phyloP scores from a whole-genome alignment of 2,797 vertebrate species.

The Hydrophis major region DNA sequence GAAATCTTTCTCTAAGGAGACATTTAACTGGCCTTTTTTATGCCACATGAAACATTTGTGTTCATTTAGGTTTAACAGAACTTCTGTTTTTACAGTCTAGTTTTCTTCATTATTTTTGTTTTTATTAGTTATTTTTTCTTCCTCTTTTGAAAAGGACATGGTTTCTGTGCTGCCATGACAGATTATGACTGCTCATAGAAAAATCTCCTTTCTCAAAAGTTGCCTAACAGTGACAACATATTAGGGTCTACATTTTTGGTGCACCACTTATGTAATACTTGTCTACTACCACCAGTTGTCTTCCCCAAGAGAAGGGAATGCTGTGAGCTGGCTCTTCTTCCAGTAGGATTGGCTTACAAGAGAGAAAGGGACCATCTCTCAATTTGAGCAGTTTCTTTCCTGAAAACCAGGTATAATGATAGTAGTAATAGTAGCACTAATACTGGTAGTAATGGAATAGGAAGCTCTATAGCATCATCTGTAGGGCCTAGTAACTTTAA shows the following conservation, averaged over 20 bases:
- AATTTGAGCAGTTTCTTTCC: neutral
- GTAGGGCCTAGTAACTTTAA: neutral
- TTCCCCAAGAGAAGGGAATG: neutral
- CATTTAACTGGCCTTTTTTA: neutral
- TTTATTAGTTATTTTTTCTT: neutral
- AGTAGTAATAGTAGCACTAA: neutral
- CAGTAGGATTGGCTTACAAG: neutral
- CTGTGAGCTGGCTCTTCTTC: neutral
- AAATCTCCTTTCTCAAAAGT: neutral
- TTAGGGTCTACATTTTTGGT: neutral
- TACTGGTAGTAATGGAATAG: neutral
- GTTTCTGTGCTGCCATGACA: neutral
- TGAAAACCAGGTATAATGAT: neutral
- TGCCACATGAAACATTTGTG: neutral
- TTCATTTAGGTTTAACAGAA: neutral
- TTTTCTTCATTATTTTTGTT: neutral
- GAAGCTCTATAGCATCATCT: neutral
- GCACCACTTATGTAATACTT: neutral
- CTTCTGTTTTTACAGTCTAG: neutral
- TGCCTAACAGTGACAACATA: neutral
- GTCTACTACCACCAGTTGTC: neutral
- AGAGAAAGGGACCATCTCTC: neutral
- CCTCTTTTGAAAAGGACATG: neutral
- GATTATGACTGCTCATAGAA: neutral
- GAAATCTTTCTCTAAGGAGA: neutral